Conservation (phyloP, 2,797 vertebrate species). For the Tenualosa thibaudeaui region DNA sequence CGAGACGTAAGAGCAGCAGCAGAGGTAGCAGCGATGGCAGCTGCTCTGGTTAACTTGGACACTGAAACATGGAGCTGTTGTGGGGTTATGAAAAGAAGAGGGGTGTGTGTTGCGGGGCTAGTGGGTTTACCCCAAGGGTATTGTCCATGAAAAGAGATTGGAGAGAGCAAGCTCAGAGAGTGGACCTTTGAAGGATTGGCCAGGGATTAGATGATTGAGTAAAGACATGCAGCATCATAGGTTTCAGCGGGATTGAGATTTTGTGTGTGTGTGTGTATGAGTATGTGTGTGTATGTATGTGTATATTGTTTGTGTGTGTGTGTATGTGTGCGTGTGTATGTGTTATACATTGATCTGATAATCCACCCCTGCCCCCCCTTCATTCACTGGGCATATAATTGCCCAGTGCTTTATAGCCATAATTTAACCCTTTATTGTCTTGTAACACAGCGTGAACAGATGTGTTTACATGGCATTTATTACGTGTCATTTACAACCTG, state of each 20-base stretch:
- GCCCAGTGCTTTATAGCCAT: conserved; percentile 58
- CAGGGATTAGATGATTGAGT: not conserved
- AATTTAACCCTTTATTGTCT: conserved; percentile 62
- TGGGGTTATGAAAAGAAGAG: not conserved
- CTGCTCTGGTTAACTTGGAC: not conserved
- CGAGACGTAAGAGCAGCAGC: not conserved
- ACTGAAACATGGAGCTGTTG: not conserved
- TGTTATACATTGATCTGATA: conserved; percentile 44
- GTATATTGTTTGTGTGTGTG: conserved; percentile 4
- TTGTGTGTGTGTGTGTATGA: conserved; percentile 9
- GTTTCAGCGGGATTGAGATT: not conserved
- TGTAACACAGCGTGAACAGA: conserved; percentile 68
- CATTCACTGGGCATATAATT: conserved; percentile 37
- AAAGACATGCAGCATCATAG: not conserved
- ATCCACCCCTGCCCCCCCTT: conserved; percentile 46
- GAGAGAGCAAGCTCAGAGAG: not conserved
- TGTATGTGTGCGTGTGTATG: conserved; percentile 2
- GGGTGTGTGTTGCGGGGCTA: not conserved
- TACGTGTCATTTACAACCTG: conserved; percentile 68
- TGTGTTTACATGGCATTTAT: conserved; percentile 74
- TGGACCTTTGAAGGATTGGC: not conserved
- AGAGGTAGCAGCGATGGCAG: not conserved
- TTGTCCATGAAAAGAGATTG: not conserved
- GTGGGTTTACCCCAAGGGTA: not conserved
- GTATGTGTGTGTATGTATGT: not conserved